These are phyloP conservation scores for Salticus scenicus DNA, from an alignment of 2,888 invertebrate species.

Conservation along the genomic window DNA sequence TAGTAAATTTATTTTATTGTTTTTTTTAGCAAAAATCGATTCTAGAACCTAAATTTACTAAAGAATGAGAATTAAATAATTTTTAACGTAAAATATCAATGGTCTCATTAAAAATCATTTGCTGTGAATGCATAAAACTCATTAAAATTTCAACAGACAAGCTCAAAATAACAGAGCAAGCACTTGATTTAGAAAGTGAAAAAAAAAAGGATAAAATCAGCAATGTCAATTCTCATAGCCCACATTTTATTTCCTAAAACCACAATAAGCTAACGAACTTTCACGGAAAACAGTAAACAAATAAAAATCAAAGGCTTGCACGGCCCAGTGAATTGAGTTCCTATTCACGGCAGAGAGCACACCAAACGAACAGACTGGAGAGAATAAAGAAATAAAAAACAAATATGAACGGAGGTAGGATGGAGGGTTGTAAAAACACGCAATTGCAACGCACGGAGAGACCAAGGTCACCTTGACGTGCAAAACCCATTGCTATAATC, in stretches of 20 bases:
- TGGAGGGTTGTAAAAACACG: constrained; percentile 37
- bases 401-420: constrained; percentile 52
- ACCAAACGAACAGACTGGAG: constrained; percentile 45
- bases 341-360: constrained; percentile 66
- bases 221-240: constrained; percentile 51
- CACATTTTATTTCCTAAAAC: constrained; percentile 61
- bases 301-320: constrained; percentile 54
- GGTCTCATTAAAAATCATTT: no score
- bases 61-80: no score
- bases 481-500: not conserved
- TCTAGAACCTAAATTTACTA: no score
- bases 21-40: no score
- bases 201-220: constrained; percentile 20
- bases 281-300: constrained; percentile 60
- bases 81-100: no score
- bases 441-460: constrained; percentile 57
- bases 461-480: constrained; percentile 61
- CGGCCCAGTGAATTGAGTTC: constrained; percentile 66
- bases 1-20: no score
- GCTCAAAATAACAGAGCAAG: constrained; percentile 1
- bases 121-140: no score
- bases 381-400: constrained; percentile 40
- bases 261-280: constrained; percentile 68
- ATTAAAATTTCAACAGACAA: no score
- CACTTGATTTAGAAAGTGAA: not conserved